Base-by-base conservation (phyloP, 2,888 invertebrate species). In the Fissipunctia ypsillon region DNA sequence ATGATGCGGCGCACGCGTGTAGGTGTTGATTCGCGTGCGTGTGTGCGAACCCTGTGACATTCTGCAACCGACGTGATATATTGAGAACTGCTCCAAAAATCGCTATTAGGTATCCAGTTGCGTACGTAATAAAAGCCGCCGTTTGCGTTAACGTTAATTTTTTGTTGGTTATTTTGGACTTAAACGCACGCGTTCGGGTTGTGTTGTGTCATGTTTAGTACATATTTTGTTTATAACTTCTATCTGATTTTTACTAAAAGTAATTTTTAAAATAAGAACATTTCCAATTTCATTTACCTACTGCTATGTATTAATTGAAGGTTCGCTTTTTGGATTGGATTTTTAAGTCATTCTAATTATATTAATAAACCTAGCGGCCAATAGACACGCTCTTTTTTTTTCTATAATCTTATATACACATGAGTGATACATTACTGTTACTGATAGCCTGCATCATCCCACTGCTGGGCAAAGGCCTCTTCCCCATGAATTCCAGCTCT, bases 21-120 rank as follows among this genome's bases (percentile, higher is more conserved):
- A 93, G 88, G 93, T 91, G 90, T 86, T 88, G 88, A 88, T 80
- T 79, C 78, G 45, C 71, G 77, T 70, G 79, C 63, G 48, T 88
- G 93, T 93, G 93, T 91, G 93, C 87, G 90, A 90, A 84, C 82
- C 89, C 90, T 91, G 91, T 93, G 93, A 93, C 93, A 93, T 90
- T 90, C 93, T 94, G 95, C 94, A 90, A 90, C 90, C 92, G 94
- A 93, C 95, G 94, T 95, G 95, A 95, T 95, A 95, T 96, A 95
- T 95, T 94, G 95, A 94, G 94, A 93, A 93, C 91, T 89, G 92
- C 90, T 91, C 92, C 94, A 95, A 95, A 95, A 95, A 94, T 95
- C 92, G 92, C 94, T 91, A 93, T 90, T 90, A 87, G 89, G 84
- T 87, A 88, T 86, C 83, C 81, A 83, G 87, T 84, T 84, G 78